phyloP scores from a whole-genome alignment of 2,888 invertebrate genomes.

The Ormyrus labotus region DNA sequence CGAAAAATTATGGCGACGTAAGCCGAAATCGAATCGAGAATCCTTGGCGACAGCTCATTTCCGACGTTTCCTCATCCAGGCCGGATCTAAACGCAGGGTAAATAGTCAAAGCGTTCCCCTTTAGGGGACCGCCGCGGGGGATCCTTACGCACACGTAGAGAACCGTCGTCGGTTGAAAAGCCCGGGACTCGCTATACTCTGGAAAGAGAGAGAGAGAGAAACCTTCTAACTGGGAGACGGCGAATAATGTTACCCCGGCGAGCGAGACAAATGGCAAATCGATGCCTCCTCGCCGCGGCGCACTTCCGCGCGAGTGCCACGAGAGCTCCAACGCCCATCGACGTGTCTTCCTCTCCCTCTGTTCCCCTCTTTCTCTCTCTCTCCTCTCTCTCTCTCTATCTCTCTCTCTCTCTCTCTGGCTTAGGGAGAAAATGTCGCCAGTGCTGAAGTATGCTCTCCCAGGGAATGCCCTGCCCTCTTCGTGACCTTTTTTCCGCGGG shows the following conservation, averaged over 20 bases:
- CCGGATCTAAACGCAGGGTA: not conserved
- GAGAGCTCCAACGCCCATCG: conserved; percentile 29
- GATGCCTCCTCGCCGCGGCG: conserved; percentile 61
- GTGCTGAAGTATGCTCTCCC: conserved; percentile 31
- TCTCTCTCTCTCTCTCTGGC: not conserved
- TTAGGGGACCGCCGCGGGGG: not conserved
- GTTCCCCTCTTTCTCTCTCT: not conserved
- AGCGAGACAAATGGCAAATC: conserved; percentile 72
- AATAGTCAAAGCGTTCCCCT: not conserved
- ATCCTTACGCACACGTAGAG: not conserved
- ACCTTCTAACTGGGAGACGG: conserved; percentile 31
- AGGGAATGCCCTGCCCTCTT: conserved; percentile 12
- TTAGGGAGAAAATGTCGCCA: conserved; percentile 38
- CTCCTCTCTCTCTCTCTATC: too few relatives aligned
- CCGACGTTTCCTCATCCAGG: not conserved
- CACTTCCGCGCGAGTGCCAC: conserved; percentile 45
- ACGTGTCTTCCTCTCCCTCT: conserved; percentile 3
- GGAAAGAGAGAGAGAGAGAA: not conserved
- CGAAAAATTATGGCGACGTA: too few relatives aligned
- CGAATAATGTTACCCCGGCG: conserved; percentile 65
- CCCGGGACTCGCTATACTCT: too few relatives aligned
- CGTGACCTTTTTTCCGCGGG: not conserved
- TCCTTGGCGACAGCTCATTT: too few relatives aligned
- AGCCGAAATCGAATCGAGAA: too few relatives aligned
- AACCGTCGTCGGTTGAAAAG: too few relatives aligned